phyloP scores from a whole-genome alignment of 1,140 invertebrate genomes.

The Danaus melanippus region DNA sequence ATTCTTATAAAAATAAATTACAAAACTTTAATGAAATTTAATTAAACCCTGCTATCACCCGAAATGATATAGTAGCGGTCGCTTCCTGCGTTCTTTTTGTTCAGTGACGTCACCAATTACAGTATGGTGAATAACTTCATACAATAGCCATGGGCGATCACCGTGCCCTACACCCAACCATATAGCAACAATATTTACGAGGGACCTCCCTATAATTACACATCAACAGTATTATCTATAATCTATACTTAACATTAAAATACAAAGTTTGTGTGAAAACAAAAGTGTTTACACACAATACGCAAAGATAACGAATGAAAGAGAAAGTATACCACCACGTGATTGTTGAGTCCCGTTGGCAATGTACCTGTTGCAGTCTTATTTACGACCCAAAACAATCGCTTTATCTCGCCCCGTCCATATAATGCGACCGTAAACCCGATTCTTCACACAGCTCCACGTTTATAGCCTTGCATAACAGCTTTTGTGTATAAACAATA shows the following conservation, averaged over 20 bases:
- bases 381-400: slow-evolving; percentile 71
- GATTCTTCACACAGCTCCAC: slow-evolving; percentile 50
- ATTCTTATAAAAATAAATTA: too few relatives aligned
- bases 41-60: too few relatives aligned
- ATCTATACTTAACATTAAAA: background rate
- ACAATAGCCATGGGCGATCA: slow-evolving; percentile 59
- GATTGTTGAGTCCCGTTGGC: slow-evolving; percentile 58
- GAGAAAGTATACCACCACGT: slow-evolving; percentile 54
- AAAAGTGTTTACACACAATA: slow-evolving; percentile 25
- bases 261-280: slow-evolving; percentile 4
- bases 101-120: slow-evolving; percentile 44
- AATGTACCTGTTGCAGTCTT: slow-evolving; percentile 67
- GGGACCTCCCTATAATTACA: slow-evolving; percentile 68
- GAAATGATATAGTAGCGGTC: slow-evolving; percentile 5
- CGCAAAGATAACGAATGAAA: slow-evolving; percentile 49
- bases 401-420: slow-evolving; percentile 64
- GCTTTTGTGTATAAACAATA: slow-evolving; percentile 68
- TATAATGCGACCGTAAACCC: slow-evolving; percentile 64
- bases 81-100: slow-evolving; percentile 22
- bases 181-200: slow-evolving; percentile 64
- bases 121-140: slow-evolving; percentile 37
- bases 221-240: slow-evolving; percentile 33
- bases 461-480: slow-evolving; percentile 63
- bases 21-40: too few relatives aligned
- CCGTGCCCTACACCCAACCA: slow-evolving; percentile 38